phyloP scores from a whole-genome alignment of 2,888 invertebrate species.

The Euproctis similis region DNA sequence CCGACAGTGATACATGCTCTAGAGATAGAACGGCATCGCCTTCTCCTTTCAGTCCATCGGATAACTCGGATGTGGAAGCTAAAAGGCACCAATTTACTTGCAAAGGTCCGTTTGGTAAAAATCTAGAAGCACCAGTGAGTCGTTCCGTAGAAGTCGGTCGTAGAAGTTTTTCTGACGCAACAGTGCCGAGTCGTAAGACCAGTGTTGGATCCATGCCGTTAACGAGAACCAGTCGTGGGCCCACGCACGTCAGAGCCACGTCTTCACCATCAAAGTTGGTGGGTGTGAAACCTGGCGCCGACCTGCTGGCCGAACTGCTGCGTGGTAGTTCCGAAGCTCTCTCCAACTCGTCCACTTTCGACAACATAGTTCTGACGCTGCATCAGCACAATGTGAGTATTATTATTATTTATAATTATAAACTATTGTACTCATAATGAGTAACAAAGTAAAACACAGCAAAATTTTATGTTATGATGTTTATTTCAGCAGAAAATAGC shows the following conservation, averaged over 20 bases:
- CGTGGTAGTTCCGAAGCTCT: conserved; percentile 87
- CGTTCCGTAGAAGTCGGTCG: conserved; percentile 76
- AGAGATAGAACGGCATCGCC: conserved; percentile 77
- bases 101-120: conserved; percentile 79
- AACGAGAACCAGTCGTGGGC: conserved; percentile 57
- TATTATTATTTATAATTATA: conserved; percentile 27
- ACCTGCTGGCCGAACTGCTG: conserved; percentile 84
- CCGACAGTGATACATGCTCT: conserved; percentile 78
- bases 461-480: conserved; percentile 52
- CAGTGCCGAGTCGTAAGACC: conserved; percentile 76
- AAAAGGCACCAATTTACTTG: conserved; percentile 75
- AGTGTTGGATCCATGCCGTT: conserved; percentile 74
- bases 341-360: conserved; percentile 74
- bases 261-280: conserved; percentile 87
- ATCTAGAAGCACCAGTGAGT: conserved; percentile 58
- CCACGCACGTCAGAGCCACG: conserved; percentile 83
- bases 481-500: conserved; percentile 57
- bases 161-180: conserved; percentile 62
- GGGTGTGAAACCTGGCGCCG: conserved; percentile 71
- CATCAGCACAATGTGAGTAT: conserved; percentile 71
- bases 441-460: conserved; percentile 48
- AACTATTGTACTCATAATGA: conserved; percentile 36
- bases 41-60: conserved; percentile 80
- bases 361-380: conserved; percentile 68
- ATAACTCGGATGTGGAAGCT: conserved; percentile 67